phyloP scores from a whole-genome alignment of 2,797 vertebrate genomes.

The Psittacula derbiana region DNA sequence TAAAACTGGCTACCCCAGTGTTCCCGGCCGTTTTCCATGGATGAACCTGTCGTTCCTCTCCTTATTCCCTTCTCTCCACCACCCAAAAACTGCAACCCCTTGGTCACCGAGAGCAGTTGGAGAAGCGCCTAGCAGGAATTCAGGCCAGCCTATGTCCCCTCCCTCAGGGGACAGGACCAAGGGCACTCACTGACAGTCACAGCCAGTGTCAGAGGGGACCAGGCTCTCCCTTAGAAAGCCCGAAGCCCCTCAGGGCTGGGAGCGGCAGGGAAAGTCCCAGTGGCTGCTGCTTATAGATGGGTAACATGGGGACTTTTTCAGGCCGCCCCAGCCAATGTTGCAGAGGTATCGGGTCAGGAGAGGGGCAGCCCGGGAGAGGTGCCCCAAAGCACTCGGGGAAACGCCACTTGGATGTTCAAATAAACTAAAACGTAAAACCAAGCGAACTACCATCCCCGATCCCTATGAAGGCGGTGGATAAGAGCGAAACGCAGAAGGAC shows the following conservation, averaged over 20 bases:
- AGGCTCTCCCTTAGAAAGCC: neutral
- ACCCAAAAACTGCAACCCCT: neutral
- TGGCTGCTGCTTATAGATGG: too few species aligned
- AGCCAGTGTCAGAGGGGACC: neutral
- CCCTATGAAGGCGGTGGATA: neutral
- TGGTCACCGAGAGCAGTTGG: neutral
- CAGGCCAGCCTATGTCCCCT: neutral
- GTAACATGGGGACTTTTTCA: rapidly evolving
- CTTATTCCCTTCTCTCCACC: neutral
- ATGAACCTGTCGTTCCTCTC: neutral
- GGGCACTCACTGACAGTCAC: neutral
- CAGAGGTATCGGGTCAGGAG: too few species aligned
- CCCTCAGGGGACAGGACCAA: neutral
- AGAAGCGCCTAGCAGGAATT: neutral
- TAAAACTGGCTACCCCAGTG: neutral
- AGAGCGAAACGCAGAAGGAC: neutral
- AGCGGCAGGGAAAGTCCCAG: neutral
- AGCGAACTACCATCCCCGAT: rapidly evolving
- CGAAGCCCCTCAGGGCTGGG: neutral
- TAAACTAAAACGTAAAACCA: neutral
- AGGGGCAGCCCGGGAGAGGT: too few species aligned
- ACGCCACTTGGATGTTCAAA: rapidly evolving
- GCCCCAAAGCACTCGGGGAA: neutral
- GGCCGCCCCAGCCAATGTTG: too few species aligned
- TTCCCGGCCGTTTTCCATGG: neutral